A percentile compares a stretch with the other conserved stretches of the same genome.
phyloP scores from a whole-genome alignment of 2,888 invertebrate genomes.

The Eupithecia pulchellata region DNA sequence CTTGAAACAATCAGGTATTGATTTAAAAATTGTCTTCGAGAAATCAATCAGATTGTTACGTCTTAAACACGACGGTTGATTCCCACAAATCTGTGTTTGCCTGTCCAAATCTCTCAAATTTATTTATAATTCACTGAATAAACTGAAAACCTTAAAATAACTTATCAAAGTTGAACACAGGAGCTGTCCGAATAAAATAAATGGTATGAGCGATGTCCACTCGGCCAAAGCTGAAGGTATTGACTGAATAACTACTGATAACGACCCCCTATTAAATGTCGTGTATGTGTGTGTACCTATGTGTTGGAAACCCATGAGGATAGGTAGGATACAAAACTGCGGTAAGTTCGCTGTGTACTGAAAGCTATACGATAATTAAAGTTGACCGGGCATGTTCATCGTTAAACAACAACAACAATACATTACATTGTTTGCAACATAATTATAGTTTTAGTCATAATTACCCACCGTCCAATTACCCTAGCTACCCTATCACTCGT shows the following conservation, averaged over 20 bases:
- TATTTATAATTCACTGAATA: neutral
- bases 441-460: neutral
- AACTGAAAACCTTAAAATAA: neutral
- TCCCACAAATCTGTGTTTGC: neutral
- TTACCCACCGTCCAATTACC: neutral
- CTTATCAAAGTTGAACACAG: neutral
- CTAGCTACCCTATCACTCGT: neutral
- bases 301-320: constrained; percentile 61
- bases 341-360: constrained; percentile 48
- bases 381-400: neutral
- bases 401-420: neutral
- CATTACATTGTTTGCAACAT: neutral
- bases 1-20: constrained; percentile 36
- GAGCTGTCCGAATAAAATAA: neutral
- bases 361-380: constrained; percentile 30
- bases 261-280: constrained; percentile 62
- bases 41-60: constrained; percentile 12
- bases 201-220: constrained; percentile 38
- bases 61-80: neutral
- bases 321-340: constrained; percentile 36
- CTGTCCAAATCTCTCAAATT: neutral
- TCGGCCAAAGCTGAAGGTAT: constrained; percentile 60
- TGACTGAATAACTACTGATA: constrained; percentile 68
- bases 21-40: constrained; percentile 25
- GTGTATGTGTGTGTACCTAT: constrained; percentile 50